Percentiles rank a stretch among this genome's conserved stretches.
These are phyloP conservation scores for Nemopilema nomurai DNA, from an alignment of 30 jellyfish, hydroid and myxozoan species.

Conservation along the genomic window DNA sequence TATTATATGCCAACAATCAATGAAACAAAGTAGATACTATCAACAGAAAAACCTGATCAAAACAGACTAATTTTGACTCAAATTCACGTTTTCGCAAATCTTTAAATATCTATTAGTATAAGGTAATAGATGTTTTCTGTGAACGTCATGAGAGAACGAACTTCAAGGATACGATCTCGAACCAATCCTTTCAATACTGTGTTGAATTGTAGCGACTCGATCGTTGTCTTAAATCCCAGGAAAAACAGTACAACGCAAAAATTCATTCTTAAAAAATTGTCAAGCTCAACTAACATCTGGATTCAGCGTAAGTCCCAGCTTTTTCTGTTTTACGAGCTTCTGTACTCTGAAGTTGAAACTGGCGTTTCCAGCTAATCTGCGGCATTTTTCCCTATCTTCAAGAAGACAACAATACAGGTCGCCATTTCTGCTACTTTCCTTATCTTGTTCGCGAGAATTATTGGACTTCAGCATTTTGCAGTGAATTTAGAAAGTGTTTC, in stretches of 20 bases:
- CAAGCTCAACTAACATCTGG: constrained; percentile 76
- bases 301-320: constrained; percentile 79
- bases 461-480: constrained; percentile 38
- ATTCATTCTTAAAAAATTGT: neutral
- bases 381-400: constrained; percentile 89
- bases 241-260: neutral
- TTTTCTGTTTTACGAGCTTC: constrained; percentile 90
- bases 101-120: no score
- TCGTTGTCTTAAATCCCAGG: neutral
- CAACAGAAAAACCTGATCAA: no score
- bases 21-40: no score
- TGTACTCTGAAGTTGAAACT: constrained; percentile 96
- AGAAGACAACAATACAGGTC: constrained; percentile 89
- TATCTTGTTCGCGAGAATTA: constrained; percentile 61
- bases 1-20: neutral
- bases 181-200: no score
- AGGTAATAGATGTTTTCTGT: no score
- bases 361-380: constrained; percentile 92
- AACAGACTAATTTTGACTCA: no score
- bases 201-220: no score
- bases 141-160: no score
- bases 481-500: neutral
- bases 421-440: constrained; percentile 57
- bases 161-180: no score
- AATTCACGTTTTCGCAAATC: no score